These are phyloP conservation scores for Henicopernis longicauda DNA, from an alignment of 2,113 vertebrate species.

Conservation along the genomic window DNA sequence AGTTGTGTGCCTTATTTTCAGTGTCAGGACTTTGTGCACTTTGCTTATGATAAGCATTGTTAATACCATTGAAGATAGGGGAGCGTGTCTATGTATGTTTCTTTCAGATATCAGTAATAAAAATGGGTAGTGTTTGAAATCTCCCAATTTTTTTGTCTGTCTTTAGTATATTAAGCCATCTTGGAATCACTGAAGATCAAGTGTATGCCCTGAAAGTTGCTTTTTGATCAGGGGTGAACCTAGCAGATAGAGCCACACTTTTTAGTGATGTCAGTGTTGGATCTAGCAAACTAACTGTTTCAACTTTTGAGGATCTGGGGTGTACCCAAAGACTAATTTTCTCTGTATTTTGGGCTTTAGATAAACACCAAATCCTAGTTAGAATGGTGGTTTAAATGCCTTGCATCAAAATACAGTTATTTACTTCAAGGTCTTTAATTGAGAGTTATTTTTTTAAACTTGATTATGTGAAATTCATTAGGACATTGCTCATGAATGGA, in stretches of 20 bases:
- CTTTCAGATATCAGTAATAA: not conserved
- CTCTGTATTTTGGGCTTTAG: not conserved
- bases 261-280: not conserved
- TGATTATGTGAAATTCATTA: not conserved
- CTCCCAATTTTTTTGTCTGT: not conserved
- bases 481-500: not conserved
- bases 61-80: not conserved
- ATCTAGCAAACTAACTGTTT: not conserved
- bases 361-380: not conserved
- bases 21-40: not conserved
- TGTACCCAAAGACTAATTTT: not conserved
- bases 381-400: not conserved
- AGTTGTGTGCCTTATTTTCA: not conserved
- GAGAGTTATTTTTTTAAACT: not conserved
- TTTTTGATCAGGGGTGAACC: not conserved
- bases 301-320: not conserved
- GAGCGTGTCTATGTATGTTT: not conserved
- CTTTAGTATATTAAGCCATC: not conserved
- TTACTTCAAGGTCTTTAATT: not conserved
- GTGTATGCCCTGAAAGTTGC: not conserved
- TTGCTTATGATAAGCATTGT: not conserved
- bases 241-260: not conserved
- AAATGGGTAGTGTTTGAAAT: not conserved
- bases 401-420: not conserved
- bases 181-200: not conserved